These are phyloP conservation scores for Ivindomyrus marchei DNA, from an alignment of 2,113 vertebrate species.

Conservation along the genomic window DNA sequence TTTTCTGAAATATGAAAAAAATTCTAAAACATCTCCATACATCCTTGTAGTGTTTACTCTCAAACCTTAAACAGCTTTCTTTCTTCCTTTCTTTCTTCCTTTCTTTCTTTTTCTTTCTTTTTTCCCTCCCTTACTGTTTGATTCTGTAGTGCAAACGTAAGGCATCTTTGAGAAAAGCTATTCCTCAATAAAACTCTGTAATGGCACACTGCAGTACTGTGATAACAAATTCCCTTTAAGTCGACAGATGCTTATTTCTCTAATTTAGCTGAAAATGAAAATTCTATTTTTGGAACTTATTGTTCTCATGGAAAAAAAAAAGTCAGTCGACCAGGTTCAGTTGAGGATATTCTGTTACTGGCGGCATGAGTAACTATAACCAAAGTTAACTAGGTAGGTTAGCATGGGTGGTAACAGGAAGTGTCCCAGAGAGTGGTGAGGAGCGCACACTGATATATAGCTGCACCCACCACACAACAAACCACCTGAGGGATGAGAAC, in stretches of 20 bases:
- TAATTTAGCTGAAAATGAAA: slow-evolving; percentile 40
- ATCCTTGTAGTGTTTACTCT: background rate
- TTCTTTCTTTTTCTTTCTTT: background rate
- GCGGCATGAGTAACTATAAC: background rate
- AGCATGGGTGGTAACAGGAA: background rate
- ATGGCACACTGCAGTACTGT: slow-evolving; percentile 51
- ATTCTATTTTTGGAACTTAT: slow-evolving; percentile 32
- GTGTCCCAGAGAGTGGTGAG: background rate
- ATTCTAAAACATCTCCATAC: background rate
- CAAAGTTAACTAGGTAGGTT: background rate
- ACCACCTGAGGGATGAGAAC: no score
- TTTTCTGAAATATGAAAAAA: background rate
- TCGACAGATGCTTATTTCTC: slow-evolving; percentile 41
- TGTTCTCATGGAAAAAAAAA: background rate
- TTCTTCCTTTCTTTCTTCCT: no score
- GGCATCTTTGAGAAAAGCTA: slow-evolving; percentile 44
- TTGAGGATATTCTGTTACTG: background rate
- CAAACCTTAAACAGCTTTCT: background rate
- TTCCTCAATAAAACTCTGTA: slow-evolving; percentile 50
- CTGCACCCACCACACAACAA: no score
- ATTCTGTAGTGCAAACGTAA: slow-evolving; percentile 39
- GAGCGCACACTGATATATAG: no score
- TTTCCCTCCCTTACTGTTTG: slow-evolving; percentile 27
- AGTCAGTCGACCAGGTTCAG: background rate
- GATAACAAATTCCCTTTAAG: slow-evolving; percentile 51